These are phyloP conservation scores for Malacosoma neustria DNA, from an alignment of 2,888 invertebrate genomes.

Conservation along the genomic window DNA sequence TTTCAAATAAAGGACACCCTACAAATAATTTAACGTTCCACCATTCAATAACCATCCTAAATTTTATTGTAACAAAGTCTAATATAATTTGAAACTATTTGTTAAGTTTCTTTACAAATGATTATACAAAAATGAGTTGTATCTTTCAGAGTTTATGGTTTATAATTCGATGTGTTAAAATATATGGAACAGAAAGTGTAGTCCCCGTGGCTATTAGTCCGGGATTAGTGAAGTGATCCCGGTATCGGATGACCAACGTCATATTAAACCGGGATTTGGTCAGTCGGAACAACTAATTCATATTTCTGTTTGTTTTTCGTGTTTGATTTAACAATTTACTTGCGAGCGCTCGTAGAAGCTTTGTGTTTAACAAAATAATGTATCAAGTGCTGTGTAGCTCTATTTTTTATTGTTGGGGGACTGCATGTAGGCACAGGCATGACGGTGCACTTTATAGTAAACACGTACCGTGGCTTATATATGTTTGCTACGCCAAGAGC, in stretches of 20 bases:
- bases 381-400: no score
- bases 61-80: background rate
- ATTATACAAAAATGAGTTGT: background rate
- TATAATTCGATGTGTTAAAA: constrained; percentile 5
- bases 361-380: no score
- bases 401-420: no score
- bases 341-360: no score
- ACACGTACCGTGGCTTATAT: background rate
- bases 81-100: constrained; percentile 2
- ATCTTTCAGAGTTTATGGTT: constrained; percentile 8
- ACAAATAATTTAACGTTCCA: constrained; percentile 37
- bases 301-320: constrained; percentile 26
- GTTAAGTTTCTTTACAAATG: background rate
- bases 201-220: constrained; percentile 57
- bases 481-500: background rate
- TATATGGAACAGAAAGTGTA: constrained; percentile 22
- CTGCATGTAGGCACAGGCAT: no score
- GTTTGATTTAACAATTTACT: constrained; percentile 1
- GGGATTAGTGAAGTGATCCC: constrained; percentile 62
- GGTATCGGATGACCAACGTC: constrained; percentile 66
- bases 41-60: constrained; percentile 22
- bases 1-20: constrained; percentile 45
- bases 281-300: constrained; percentile 54
- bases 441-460: background rate
- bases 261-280: constrained; percentile 65